These are phyloP conservation scores for Drosophila sp. DNA, from an alignment of 1,140 invertebrate species.

Conservation along the genomic window DNA sequence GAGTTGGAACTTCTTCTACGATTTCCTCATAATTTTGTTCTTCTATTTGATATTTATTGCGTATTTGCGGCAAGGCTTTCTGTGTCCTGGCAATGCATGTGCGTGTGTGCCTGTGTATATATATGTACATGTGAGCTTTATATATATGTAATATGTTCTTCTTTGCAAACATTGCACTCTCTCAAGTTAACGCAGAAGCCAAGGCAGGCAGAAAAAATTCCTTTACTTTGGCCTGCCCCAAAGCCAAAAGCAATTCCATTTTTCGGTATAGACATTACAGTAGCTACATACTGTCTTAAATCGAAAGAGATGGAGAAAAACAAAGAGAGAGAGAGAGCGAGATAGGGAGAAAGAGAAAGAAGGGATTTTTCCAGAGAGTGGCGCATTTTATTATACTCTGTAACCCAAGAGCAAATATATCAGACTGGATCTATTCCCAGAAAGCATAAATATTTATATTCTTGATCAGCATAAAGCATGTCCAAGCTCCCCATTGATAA, in stretches of 20 bases:
- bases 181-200: constrained; percentile 54
- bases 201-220: constrained; percentile 31
- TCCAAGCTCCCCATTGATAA: too few relatives aligned
- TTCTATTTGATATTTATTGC: constrained; percentile 11
- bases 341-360: background rate
- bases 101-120: background rate
- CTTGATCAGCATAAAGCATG: background rate
- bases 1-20: background rate
- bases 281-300: constrained; percentile 39
- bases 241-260: constrained; percentile 65
- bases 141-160: constrained; percentile 24
- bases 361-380: constrained; percentile 43
- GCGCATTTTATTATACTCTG: constrained; percentile 15
- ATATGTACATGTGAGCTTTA: background rate
- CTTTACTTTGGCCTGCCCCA: constrained; percentile 38
- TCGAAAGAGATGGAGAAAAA: constrained; percentile 24
- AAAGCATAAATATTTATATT: background rate
- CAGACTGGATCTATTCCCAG: too few relatives aligned
- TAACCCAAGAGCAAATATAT: background rate
- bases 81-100: background rate
- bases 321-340: background rate
- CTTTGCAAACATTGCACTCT: constrained; percentile 58
- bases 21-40: constrained; percentile 28
- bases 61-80: background rate
- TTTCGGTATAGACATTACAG: constrained; percentile 23